Conservation (phyloP, 2,888 invertebrate species). For the Galerucella nymphaeae region DNA sequence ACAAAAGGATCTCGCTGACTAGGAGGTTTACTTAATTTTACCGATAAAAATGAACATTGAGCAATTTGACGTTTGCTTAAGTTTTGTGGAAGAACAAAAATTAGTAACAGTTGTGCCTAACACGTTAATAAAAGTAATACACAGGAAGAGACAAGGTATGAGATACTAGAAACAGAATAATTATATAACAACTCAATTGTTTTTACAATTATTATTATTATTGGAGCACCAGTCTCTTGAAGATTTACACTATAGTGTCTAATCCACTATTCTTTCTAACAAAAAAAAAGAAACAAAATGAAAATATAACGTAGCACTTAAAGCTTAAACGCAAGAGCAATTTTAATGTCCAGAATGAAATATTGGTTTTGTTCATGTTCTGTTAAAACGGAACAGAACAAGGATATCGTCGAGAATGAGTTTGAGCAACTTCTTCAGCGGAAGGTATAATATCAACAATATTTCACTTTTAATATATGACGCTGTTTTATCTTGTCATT, state of each 20-base stretch:
- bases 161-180: too few species aligned
- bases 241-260: background rate
- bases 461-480: background rate
- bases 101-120: too few species aligned
- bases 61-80: too few species aligned
- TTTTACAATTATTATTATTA: too few species aligned
- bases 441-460: background rate
- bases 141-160: too few species aligned
- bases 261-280: background rate
- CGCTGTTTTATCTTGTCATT: background rate
- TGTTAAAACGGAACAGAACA: background rate
- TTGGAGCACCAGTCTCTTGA: too few species aligned
- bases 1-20: too few species aligned
- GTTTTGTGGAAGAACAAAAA: too few species aligned
- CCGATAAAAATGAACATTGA: too few species aligned
- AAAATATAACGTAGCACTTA: background rate
- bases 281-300: background rate
- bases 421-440: background rate
- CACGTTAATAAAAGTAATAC: too few species aligned
- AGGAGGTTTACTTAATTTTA: too few species aligned
- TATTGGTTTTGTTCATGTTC: constrained; percentile 6
- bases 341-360: background rate
- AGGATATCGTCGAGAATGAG: background rate
- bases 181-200: too few species aligned
- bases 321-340: background rate